Evolutionary conservation across 2,888 invertebrate species (phyloP), one percentile per base, ranked within the genome.

Genomic region (Rhimphoctona megacephalus): DNA sequence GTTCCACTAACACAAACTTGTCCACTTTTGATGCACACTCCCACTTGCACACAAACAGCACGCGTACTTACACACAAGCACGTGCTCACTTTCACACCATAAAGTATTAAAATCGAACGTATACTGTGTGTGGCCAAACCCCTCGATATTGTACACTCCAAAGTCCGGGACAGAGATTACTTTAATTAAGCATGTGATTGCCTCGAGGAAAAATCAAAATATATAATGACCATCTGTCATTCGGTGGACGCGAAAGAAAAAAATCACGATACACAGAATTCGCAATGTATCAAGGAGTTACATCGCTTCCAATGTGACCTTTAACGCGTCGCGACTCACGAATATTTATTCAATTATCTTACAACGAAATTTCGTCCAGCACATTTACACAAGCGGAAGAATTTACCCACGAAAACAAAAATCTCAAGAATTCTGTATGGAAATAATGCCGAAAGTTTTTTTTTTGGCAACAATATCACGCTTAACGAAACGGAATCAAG

Each of bases 131-230:
- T 74, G 46, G 66, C 25, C 46, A 80, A 52, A 17, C 73, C 67
- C 49, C 30, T 69, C 69, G 64, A 88, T 81, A 87, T 85, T 88
- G 83, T 77, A 81, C 83, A 43, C 43, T 90, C 87, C 90, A 91
- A 91, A 91, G 91, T 91, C 90, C 90, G 82, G 82, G 85, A 78
- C 43, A 66, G 91, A 92, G 91, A 92, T 91, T 91, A 87, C 84
- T 89, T 91, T 90, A 91, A 91, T 92, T 91, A 91, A 89, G 87
- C 89, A 88, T 90, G 85, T 87, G 90, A 92, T 91, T 91, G 89
- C 83, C 70, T 54, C 74, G 85, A 80, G 49, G 57, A 77, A 66
- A 78, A 77, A 77, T 77, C 90, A 88, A 89, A 90, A 64, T 49
- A 90, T 90, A 90, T 89, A 89, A 89, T 87, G 88, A 46, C n/a